Evolutionary conservation across 92 coral and sea anemone species (phyloP), one percentile per base, ranked within the genome.

Genomic region (Heliopora coerulea): DNA sequence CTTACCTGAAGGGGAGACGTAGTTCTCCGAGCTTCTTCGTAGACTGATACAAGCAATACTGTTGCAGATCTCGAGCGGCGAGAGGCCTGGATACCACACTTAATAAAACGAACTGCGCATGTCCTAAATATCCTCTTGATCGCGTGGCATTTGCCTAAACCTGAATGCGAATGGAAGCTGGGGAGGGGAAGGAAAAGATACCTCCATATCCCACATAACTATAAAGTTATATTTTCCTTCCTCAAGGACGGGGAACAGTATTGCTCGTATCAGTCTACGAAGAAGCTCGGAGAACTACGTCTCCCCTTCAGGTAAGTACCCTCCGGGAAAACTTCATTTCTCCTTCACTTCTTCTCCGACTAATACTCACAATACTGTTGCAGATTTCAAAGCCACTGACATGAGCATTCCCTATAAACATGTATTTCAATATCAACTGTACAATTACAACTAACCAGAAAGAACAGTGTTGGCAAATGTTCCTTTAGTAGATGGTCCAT

Each of bases 261-360:
- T 67, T 77, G 83, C 61, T 75, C 77, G 62, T 65, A 82, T 83
- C 81, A 82, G 78, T 75, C 82, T 82, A 28, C 61, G 18, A 75
- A 68, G 81, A 21, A 74, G 79, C 35, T 59, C 79, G 72, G 50
- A 58, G 70, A 79, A 79, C 83, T 79, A 49, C 63, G 68, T 68
- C 78, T 79, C 82, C 80, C 80, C 78, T 18, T 79, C 80, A 79
- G 87, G 84, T 79, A 80, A 79, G 73, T 84, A 62, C 86, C 82
- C 69, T 82, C 82, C 65, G 82, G 86, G 82, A 58, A 82, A 66
- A 67, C 60, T 69, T 20, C 56, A 75, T 75, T 73, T 73, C 75
- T 68, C 75, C 75, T 68, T 50, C 75, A 68, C 75, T 68, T 21
- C 75, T 68, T 52, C 46, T 68, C 75, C 23, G 42, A 39, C 75